These are phyloP conservation scores for Littorina saxatilis DNA, from an alignment of 1,140 invertebrate genomes.

Conservation along the genomic window DNA sequence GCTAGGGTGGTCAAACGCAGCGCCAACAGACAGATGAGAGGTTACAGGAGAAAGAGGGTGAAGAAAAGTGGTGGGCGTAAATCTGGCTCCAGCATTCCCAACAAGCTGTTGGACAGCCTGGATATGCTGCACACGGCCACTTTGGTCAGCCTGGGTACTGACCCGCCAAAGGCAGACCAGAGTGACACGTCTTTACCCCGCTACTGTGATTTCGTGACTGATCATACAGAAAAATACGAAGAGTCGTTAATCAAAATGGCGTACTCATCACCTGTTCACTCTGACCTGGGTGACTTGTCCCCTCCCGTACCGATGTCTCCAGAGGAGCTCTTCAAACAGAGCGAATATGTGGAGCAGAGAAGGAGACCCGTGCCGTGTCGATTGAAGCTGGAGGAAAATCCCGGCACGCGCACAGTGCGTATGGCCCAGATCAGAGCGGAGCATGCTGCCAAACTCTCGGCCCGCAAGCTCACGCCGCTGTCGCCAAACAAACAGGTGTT, in stretches of 20 bases:
- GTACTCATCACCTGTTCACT: slow-evolving; percentile 62
- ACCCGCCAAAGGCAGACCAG: not conserved
- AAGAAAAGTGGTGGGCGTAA: slow-evolving; percentile 6
- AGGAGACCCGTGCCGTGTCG: not conserved
- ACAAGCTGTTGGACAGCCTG: slow-evolving; percentile 17
- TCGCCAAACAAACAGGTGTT: not conserved
- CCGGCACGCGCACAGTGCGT: not conserved
- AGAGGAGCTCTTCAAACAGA: slow-evolving; percentile 41
- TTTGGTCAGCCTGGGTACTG: slow-evolving; percentile 6
- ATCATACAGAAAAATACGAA: slow-evolving; percentile 46
- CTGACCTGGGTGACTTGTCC: slow-evolving; percentile 57
- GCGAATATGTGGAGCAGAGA: not conserved
- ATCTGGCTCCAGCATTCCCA: not conserved
- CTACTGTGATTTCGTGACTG: slow-evolving; percentile 31
- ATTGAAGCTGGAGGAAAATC: not conserved
- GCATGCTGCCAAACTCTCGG: not conserved
- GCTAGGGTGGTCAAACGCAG: not conserved
- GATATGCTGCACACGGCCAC: slow-evolving; percentile 14
- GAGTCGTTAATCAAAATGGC: slow-evolving; percentile 67
- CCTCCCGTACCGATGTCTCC: slow-evolving; percentile 68
- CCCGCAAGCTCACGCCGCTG: not conserved
- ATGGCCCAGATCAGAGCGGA: slow-evolving; percentile 13
- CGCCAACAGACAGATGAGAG: not conserved
- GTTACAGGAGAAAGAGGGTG: slow-evolving; percentile 26
- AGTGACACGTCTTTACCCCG: slow-evolving; percentile 12